A percentile compares a stretch with the other conserved stretches of the same genome.
Evolutionary conservation across 2,888 invertebrate genomes (phyloP).

Genomic region (Archaeoteleia sp.): DNA sequence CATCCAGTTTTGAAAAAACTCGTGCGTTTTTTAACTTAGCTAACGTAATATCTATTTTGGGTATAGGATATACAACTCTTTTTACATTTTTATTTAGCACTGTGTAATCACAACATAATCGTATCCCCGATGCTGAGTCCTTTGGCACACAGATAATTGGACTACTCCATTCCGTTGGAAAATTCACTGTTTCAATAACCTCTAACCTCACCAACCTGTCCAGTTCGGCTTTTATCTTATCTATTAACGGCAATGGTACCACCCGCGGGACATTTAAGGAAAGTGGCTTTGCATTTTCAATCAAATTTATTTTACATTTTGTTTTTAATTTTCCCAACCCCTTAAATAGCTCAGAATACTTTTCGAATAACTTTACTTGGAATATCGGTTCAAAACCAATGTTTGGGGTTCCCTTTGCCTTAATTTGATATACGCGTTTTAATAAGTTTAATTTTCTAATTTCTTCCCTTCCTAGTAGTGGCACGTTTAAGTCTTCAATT

Average conservation of each 20-base stretch:
- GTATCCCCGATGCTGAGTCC: conserved; percentile 39
- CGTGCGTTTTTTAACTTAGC: conserved; percentile 50
- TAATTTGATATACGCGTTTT: background rate
- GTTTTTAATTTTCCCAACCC: conserved; percentile 55
- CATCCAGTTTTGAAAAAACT: conserved; percentile 57
- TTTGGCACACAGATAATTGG: conserved; percentile 65
- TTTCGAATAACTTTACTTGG: no score
- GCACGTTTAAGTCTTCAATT: conserved; percentile 12
- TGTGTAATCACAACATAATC: conserved; percentile 61
- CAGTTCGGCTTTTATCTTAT: conserved; percentile 63
- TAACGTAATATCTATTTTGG: conserved; percentile 56
- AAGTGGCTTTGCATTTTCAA: conserved; percentile 1
- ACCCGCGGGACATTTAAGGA: conserved; percentile 26
- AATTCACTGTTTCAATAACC: conserved; percentile 60
- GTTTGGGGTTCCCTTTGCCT: no score
- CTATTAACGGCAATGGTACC: conserved; percentile 62
- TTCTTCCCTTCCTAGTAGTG: conserved; percentile 44
- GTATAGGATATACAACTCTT: conserved; percentile 55
- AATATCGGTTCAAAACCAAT: no score
- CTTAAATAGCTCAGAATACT: conserved; percentile 43
- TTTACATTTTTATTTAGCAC: conserved; percentile 56
- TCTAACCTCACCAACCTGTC: conserved; percentile 52
- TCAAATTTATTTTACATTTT: conserved; percentile 39
- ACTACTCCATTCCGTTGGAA: conserved; percentile 65
- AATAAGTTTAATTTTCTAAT: conserved; percentile 5